Base-by-base conservation (phyloP, 2,797 vertebrate genomes). In the Chromis chromis region DNA sequence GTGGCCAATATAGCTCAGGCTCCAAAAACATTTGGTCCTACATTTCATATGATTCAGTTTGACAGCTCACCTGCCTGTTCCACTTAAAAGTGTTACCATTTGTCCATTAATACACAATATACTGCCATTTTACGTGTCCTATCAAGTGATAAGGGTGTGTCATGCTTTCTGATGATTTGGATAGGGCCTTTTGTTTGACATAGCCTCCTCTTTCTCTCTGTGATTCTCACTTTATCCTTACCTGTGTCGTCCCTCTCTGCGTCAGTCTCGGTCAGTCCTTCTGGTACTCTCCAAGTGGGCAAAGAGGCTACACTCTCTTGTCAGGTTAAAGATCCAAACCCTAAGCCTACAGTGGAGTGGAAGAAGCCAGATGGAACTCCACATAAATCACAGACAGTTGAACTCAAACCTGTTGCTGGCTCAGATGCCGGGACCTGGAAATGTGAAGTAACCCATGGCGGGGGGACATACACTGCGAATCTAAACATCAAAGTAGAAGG, bases 401-500 rank as follows among this genome's bases (percentile, higher is more conserved):
- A 31, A 0, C 59, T 92, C 6, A 4, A 31, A 0, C 0, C 25
- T 16, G 67, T 87, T 13, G 1, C 3, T 7, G 0, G 0, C 3
- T 31, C 65, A 19, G 9, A 93, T 19, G 1, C 0, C 4, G 92
- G 92, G 24, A n/a, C 0, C 11, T 93, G 92, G 92, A 0, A 0
- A 0, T 92, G 89, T 56, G 1, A 0, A 0, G 53, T 91, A 64
- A 19, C 44, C 2, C 0, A 10, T 0, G 1, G 1, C 0, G 27
- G 2, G 0, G 0, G 0, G 5, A 0, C 0, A 0, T 17, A 54
- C 55, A 52, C 0, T 0, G 14, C 61, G 36, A 1, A 0, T 0
- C n/a, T 83, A 0, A 0, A 0, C 0, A 3, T 92, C 31, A 10
- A 1, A 3, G 59, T 91, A 19, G 19, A 16, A 76, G 79, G 91